These are phyloP conservation scores for Fistularia tabacaria DNA, from an alignment of 2,797 vertebrate genomes.

Conservation along the genomic window DNA sequence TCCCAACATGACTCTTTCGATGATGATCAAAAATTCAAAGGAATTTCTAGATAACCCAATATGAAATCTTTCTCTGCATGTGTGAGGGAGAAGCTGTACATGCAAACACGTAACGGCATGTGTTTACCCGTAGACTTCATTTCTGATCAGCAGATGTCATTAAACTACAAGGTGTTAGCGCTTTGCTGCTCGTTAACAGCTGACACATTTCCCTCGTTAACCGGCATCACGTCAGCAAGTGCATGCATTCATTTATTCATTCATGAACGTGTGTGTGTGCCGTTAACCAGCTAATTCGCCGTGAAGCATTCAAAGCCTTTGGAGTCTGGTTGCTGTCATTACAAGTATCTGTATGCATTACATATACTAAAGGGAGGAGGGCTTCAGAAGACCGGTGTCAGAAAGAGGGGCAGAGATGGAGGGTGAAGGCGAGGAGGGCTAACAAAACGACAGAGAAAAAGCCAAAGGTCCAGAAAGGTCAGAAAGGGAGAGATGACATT, in stretches of 20 bases:
- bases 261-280: conserved; percentile 1
- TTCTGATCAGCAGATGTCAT: conserved; percentile 45
- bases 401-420: too few relatives aligned
- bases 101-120: neutral
- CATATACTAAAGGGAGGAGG: conserved; percentile 8
- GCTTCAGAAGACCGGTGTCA: neutral
- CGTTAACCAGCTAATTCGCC: conserved; percentile 50
- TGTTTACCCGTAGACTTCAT: conserved; percentile 23
- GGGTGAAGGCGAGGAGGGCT: neutral
- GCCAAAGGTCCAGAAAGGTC: too few relatives aligned
- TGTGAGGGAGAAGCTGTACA: neutral
- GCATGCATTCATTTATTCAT: conserved; percentile 9
- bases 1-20: conserved; percentile 4
- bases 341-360: conserved; percentile 30
- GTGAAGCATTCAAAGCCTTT: conserved; percentile 45
- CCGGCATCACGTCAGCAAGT: conserved; percentile 30
- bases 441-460: too few relatives aligned
- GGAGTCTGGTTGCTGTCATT: conserved; percentile 41
- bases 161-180: conserved; percentile 48
- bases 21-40: conserved; percentile 39
- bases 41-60: conserved; percentile 22
- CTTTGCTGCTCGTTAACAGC: conserved; percentile 49
- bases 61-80: neutral
- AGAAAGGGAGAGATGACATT: too few relatives aligned
- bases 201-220: conserved; percentile 57